Conservation (phyloP, 1,140 invertebrate genomes). For the Cydia pomonella region DNA sequence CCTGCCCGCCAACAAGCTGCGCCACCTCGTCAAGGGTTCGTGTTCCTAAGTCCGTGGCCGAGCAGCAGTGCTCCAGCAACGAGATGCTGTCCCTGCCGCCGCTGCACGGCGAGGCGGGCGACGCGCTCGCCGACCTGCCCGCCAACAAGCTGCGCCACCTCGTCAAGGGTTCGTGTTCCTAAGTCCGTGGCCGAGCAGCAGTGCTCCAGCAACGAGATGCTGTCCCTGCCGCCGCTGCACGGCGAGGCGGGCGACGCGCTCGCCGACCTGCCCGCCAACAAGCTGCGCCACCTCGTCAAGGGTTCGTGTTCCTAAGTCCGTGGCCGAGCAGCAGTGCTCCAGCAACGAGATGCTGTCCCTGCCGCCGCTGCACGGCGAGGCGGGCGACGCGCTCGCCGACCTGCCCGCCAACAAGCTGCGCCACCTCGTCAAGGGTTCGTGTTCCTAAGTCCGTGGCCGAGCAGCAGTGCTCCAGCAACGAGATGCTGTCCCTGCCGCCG, state of each 20-base stretch:
- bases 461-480: constrained; percentile 76
- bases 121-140: constrained; percentile 90
- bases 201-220: constrained; percentile 76
- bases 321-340: constrained; percentile 85
- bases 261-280: constrained; percentile 87
- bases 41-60: constrained; percentile 95
- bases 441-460: constrained; percentile 96
- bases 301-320: constrained; percentile 93
- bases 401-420: constrained; percentile 85
- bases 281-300: constrained; percentile 84
- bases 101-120: constrained; percentile 84
- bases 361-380: constrained; percentile 82
- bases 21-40: constrained; percentile 85
- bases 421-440: constrained; percentile 84
- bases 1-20: constrained; percentile 84
- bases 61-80: constrained; percentile 80
- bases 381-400: constrained; percentile 90
- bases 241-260: constrained; percentile 88
- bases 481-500: constrained; percentile 77
- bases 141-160: constrained; percentile 86
- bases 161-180: constrained; percentile 83
- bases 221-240: constrained; percentile 79
- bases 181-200: constrained; percentile 92
- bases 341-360: constrained; percentile 76
- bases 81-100: constrained; percentile 77